phyloP scores from a whole-genome alignment of 2,797 vertebrate genomes.

The Margarornis squamiger region DNA sequence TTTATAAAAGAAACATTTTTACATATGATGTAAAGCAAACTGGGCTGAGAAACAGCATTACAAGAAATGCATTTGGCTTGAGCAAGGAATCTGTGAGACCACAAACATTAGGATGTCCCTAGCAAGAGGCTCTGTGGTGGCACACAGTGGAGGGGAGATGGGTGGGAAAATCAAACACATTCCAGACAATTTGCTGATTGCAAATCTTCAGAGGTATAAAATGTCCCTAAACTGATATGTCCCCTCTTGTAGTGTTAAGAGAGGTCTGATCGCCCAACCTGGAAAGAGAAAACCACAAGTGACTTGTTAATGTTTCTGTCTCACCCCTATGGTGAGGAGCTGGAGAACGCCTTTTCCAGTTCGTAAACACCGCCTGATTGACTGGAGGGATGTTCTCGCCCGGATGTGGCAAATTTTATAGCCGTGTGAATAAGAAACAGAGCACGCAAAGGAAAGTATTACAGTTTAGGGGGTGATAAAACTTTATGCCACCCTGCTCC shows the following conservation, averaged over 20 bases:
- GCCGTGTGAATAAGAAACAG: conserved; percentile 40
- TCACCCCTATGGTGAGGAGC: conserved; percentile 12
- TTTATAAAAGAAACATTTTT: conserved; percentile 59
- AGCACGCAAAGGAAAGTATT: conserved; percentile 60
- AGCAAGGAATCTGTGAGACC: conserved; percentile 29
- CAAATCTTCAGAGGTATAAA: conserved; percentile 47
- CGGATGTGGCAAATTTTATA: conserved; percentile 32
- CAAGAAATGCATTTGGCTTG: conserved; percentile 13
- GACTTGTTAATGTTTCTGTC: not conserved
- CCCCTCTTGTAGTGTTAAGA: not conserved
- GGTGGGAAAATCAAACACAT: conserved; percentile 10
- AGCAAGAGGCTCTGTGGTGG: not conserved
- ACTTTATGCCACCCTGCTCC: not conserved
- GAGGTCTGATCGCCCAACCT: not conserved
- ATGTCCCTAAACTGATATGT: not conserved
- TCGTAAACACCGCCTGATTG: conserved; percentile 21
- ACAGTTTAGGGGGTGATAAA: not conserved
- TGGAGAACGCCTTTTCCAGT: conserved; percentile 1
- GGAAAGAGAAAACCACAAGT: conserved; percentile 42
- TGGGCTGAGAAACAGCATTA: conserved; percentile 46
- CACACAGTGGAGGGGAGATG: not conserved
- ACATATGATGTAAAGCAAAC: conserved; percentile 59
- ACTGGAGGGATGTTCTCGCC: conserved; percentile 11
- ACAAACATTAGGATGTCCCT: conserved; percentile 27
- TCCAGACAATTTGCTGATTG: conserved; percentile 38